Percentiles rank a stretch among this genome's conserved stretches.
Evolutionary conservation across 2,888 invertebrate genomes (phyloP).

Genomic region (Crepidodera aurea): DNA sequence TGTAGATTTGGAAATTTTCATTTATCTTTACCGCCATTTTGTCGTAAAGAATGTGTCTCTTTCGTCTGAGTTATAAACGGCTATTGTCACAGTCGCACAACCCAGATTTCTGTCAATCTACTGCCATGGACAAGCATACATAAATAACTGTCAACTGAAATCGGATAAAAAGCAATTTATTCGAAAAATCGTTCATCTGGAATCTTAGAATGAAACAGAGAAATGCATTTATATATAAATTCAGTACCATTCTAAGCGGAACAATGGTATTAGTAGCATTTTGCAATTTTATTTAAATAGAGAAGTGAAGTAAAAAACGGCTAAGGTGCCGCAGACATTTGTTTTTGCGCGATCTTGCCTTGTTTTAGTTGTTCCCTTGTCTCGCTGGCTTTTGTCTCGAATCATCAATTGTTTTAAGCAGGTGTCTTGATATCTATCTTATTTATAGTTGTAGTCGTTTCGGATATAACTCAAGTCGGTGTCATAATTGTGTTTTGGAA

Average conservation of each 20-base stretch:
- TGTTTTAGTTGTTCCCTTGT: conserved; percentile 49
- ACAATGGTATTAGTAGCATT: conserved; percentile 54
- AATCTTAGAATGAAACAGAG: conserved; percentile 48
- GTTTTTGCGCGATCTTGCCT: conserved; percentile 56
- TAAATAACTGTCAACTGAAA: conserved; percentile 58
- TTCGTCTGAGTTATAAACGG: conserved; percentile 55
- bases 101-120: conserved; percentile 59
- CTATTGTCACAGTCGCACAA: conserved; percentile 53
- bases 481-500: conserved; percentile 57
- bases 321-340: conserved; percentile 57
- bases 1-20: conserved; percentile 45
- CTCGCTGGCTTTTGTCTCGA: conserved; percentile 44
- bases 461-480: conserved; percentile 53
- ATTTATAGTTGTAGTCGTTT: conserved; percentile 54
- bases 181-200: conserved; percentile 50
- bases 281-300: conserved; percentile 55
- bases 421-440: conserved; percentile 60
- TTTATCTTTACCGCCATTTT: conserved; percentile 57
- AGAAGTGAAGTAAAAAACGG: conserved; percentile 49
- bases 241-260: conserved; percentile 42
- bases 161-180: conserved; percentile 61
- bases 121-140: conserved; percentile 50
- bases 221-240: neutral
- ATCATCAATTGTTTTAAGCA: conserved; percentile 59
- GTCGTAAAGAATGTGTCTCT: conserved; percentile 55